Base-by-base conservation (phyloP, 2,797 vertebrate genomes). In the Oryzias dopingdopingensis region DNA sequence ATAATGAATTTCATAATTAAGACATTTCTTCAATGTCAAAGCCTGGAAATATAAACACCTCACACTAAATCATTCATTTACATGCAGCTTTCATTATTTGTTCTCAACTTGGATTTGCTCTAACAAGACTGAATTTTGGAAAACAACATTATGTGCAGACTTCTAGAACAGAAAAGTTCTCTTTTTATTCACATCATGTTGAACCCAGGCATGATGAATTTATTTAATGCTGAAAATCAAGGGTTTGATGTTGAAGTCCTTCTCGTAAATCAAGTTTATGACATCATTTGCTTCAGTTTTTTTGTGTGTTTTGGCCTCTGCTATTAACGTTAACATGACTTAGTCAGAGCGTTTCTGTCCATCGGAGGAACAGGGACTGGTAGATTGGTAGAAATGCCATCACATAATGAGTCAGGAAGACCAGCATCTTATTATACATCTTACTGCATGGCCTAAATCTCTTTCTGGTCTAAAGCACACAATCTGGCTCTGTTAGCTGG, bases 271-370 rank as follows among this genome's bases (percentile, higher is more conserved):
- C 29, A 32, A 32, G 8, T 32, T 3, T 32, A 8, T 70, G 83
- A 85, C 81, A 83, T 87, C 80, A 88, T 87, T 89, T 85, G 69
- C 72, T 75, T 60, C 56, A 65, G 64, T 81, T 90, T 88, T 90
- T 76, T 87, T 74, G 18, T 71, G 72, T 72, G 78, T 80, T 81
- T 74, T 72, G 79, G 79, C 76, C 78, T 78, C 84, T 85, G 76
- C 77, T 59, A 76, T 90, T 87, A 88, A 89, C 70, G 90, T 91
- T 90, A 88, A 90, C 79, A 72, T 75, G 80, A 51, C 72, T 67
- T 62, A 64, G 64, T 77, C 73, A 63, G 60, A 66, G 65, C 20
- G 72, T 17, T 72, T 55, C 54, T 13, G 68, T 74, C 61, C 67
- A 37, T 10, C 41, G 46, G 52, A 42, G 41, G 51, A 49, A 43